Conservation (phyloP, 1,140 invertebrate species). For the Trypoxylus dichotomus region DNA sequence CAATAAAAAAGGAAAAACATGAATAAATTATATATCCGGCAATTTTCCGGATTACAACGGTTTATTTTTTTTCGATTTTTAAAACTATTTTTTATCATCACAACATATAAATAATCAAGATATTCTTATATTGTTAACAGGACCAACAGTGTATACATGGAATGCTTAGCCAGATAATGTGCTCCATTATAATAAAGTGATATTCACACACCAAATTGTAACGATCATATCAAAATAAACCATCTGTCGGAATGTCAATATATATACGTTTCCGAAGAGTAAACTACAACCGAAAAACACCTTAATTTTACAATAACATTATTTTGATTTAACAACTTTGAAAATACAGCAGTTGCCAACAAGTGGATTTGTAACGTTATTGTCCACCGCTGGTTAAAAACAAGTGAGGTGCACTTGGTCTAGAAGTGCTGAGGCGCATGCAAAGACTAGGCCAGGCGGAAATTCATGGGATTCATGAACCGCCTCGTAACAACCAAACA, state of each 20-base stretch:
- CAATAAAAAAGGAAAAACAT: slow-evolving; percentile 46
- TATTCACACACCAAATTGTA: slow-evolving; percentile 44
- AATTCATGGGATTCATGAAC: slow-evolving; percentile 28
- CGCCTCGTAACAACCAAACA: slow-evolving; percentile 37
- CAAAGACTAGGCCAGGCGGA: slow-evolving; percentile 39
- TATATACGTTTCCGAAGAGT: slow-evolving; percentile 9
- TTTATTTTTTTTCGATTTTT: slow-evolving; percentile 50
- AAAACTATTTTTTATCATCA: slow-evolving; percentile 51
- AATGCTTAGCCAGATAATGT: slow-evolving; percentile 55
- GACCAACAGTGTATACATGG: slow-evolving; percentile 55
- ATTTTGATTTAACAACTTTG: slow-evolving; percentile 53
- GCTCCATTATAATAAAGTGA: slow-evolving; percentile 52
- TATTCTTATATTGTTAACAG: slow-evolving; percentile 52
- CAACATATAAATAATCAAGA: slow-evolving; percentile 54
- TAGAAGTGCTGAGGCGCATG: slow-evolving; percentile 41
- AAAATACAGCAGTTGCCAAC: slow-evolving; percentile 50
- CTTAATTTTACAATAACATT: slow-evolving; percentile 44
- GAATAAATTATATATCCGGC: background rate
- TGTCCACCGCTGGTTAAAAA: slow-evolving; percentile 48
- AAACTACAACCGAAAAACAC: slow-evolving; percentile 42
- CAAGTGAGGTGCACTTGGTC: slow-evolving; percentile 44
- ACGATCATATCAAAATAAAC: slow-evolving; percentile 53
- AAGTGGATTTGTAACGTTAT: slow-evolving; percentile 47
- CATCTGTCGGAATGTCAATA: slow-evolving; percentile 41
- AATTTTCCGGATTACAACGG: slow-evolving; percentile 47